These are phyloP conservation scores for Lucinisca nassula DNA, from an alignment of 2,888 invertebrate genomes.

Conservation along the genomic window DNA sequence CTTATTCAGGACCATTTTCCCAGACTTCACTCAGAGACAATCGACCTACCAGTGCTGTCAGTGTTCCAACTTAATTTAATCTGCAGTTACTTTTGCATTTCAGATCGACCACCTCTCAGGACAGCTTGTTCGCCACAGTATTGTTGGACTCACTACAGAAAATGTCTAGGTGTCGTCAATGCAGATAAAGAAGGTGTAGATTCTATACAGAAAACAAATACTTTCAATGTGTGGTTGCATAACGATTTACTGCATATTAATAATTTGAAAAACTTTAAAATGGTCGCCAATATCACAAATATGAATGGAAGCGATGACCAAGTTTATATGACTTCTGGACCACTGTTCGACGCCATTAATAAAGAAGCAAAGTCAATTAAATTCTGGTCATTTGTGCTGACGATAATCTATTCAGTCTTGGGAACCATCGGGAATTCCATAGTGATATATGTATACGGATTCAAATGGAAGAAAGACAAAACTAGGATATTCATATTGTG, in stretches of 20 bases:
- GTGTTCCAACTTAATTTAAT: too few species aligned
- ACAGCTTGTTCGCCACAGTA: not conserved
- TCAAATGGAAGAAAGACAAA: constrained; percentile 63
- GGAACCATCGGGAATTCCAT: constrained; percentile 56
- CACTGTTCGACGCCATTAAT: constrained; percentile 25
- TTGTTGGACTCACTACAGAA: too few species aligned
- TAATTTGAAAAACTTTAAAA: not conserved
- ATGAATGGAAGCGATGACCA: not conserved
- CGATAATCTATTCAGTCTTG: constrained; percentile 17
- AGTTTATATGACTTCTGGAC: constrained; percentile 11
- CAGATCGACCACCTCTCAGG: not conserved
- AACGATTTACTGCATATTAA: not conserved
- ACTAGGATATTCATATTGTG: constrained; percentile 63
- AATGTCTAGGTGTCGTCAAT: not conserved
- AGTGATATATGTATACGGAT: constrained; percentile 57
- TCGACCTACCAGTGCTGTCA: too few species aligned
- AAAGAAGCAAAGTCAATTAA: constrained; percentile 18
- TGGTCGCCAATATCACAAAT: not conserved
- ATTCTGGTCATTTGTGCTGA: constrained; percentile 48
- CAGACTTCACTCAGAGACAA: too few species aligned
- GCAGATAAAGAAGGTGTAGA: not conserved
- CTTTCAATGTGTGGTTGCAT: not conserved
- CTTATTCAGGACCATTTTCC: too few species aligned
- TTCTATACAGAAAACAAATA: not conserved
- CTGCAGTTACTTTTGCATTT: not conserved